Evolutionary conservation across 2,797 vertebrate species (phyloP), one percentile per base, ranked within the genome.

Genomic region (Halcyon leucocephala): DNA sequence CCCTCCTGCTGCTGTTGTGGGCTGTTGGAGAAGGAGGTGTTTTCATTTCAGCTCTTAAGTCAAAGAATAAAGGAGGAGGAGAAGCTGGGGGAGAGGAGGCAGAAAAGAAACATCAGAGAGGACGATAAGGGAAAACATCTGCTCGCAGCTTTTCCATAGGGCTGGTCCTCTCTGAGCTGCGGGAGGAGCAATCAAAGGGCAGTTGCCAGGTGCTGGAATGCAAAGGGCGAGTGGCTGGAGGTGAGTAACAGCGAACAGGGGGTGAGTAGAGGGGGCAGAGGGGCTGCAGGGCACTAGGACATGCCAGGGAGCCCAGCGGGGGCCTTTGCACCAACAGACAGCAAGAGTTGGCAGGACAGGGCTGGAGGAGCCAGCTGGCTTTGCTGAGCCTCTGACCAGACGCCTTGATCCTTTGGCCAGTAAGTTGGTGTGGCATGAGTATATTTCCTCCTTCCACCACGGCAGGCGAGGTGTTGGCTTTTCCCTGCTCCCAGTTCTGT

Each of bases 1-100:
- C 58, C 31, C 85, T 94, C 86, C 95, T 90, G 91, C 88, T 95
- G 89, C 82, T 88, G 25, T 96, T 31, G 19, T 83, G 78, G 73
- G 25, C n/a, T 54, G 7, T 60, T 84, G 78, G 60, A 77, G 78
- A 69, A 58, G 87, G 90, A 93, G 71, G 83, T 95, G 65, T 93
- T 97, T 95, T 94, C 73, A 74, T 95, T 96, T 93, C 82, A 85
- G 88, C 37, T 93, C 82, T 86, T 71, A 62, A 95, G 71, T 88
- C 73, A 86, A 93, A 91, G 82, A 84, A 93, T 81, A 93, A 95
- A 94, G 71, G 49, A 69, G 80, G 80, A 83, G 69, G 64, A 55
- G 44, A 78, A 86, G 65, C 54, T 82, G 35, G 35, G n/a, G 41
- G 64, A 90, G 41, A 94, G 70, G 57, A 88, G 65, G 58, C 48